Evolutionary conservation across 2,888 invertebrate species (phyloP), one percentile per base, ranked within the genome.

Genomic region (Pteria penguin): DNA sequence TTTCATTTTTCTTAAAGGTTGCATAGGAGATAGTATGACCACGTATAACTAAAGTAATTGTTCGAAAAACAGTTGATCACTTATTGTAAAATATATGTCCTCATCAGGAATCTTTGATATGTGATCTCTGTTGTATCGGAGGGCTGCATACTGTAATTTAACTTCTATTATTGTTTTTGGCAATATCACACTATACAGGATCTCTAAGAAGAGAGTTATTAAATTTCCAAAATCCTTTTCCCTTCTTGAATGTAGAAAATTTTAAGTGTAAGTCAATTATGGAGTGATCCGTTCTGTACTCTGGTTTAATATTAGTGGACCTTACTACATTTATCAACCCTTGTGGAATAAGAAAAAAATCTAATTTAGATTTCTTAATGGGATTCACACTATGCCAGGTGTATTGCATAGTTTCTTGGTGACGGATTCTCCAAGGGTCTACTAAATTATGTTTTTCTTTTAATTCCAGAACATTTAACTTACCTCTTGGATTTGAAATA

Each of bases 141-240:
- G 55, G 55, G 24, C 5, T 22, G 55, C 55, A 55, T 55, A 55
- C 24, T 55, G 22, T 22, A 55, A 55, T 55, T 8, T 55, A 8
- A 24, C 24, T n/a, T 55, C 22, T 18, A 4, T 4, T 22, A 55
- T 55, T 18, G 24, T 18, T 22, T 55, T 55, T 55, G 4, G 24
- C 55, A 4, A 22, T 55, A 22, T 55, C 22, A 22, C n/a, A 22
- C n/a, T 55, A 55, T 55, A 55, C n/a, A 4, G 4, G n/a, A 18
- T 55, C 55, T 24, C 24, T 55, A n/a, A 55, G 24, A 18, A 55
- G 18, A 22, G 55, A 55, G 24, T 55, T 8, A 55, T 55, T 55
- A 24, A 55, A 55, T 18, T 55, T 55, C 55, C 55, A 18, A 55
- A 55, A 55, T 55, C 55, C 55, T 55, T 55, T 55, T 24, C 55